These are phyloP conservation scores for Paracentrotus lividus DNA, from an alignment of 53 echinoderm and acorn worm species.

Conservation along the genomic window DNA sequence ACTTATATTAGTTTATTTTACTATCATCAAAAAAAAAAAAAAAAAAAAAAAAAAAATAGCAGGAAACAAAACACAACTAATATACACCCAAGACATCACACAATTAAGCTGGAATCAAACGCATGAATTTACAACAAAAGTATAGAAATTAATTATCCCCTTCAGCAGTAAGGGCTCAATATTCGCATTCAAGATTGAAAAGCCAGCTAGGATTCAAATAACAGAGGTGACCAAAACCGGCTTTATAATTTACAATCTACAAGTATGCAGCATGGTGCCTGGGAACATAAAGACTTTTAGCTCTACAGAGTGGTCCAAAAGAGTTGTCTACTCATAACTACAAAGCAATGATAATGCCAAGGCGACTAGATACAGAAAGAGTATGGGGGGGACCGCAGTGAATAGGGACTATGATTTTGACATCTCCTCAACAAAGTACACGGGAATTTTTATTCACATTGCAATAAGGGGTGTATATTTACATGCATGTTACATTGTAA, in stretches of 20 bases:
- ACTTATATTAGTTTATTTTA: not conserved
- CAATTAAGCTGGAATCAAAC: not conserved
- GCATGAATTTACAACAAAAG: too few relatives aligned
- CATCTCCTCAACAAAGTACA: not conserved
- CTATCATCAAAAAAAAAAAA: too few relatives aligned
- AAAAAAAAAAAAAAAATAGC: too few relatives aligned
- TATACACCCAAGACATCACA: too few relatives aligned
- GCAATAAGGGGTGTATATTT: not conserved
- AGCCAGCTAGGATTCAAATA: not conserved
- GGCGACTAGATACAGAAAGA: constrained; percentile 2
- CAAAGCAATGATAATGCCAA: not conserved
- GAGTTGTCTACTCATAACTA: not conserved
- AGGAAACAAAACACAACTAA: too few relatives aligned
- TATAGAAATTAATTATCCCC: too few relatives aligned
- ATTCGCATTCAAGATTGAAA: not conserved
- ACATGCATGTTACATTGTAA: too few relatives aligned
- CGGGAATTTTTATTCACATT: not conserved
- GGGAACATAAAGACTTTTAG: not conserved
- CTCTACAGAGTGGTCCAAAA: not conserved
- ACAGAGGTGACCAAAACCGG: not conserved
- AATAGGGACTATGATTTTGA: constrained; percentile 24
- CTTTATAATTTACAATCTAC: too few relatives aligned
- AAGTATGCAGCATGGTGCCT: too few relatives aligned
- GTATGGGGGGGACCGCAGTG: not conserved
- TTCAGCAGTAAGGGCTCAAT: not conserved